Evolutionary conservation across 1,140 invertebrate species (phyloP).

Genomic region (Theocolax elegans): DNA sequence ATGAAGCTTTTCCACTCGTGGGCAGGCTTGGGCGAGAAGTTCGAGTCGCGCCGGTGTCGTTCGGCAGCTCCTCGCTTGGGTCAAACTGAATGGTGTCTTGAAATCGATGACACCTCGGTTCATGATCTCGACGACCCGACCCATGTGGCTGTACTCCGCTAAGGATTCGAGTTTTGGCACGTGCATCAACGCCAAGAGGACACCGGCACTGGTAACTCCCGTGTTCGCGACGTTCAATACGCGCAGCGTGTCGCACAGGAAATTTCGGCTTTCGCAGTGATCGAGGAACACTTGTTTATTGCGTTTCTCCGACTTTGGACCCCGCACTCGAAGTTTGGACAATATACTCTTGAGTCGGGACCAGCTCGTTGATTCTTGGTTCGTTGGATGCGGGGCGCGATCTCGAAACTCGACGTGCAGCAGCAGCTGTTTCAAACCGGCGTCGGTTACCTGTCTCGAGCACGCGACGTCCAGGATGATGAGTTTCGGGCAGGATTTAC

Average conservation of each 20-base stretch:
- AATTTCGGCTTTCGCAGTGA: conserved; percentile 61
- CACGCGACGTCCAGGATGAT: conserved; percentile 64
- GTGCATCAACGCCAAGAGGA: conserved; percentile 62
- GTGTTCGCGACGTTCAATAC: conserved; percentile 67
- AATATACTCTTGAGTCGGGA: conserved; percentile 56
- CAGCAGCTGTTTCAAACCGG: conserved; percentile 64
- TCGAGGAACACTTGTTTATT: conserved; percentile 60
- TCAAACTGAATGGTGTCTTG: conserved; percentile 59
- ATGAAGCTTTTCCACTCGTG: conserved; percentile 60
- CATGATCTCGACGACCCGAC: conserved; percentile 63
- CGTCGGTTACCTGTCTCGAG: conserved; percentile 66
- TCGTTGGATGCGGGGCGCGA: conserved; percentile 44
- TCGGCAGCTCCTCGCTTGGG: conserved; percentile 57
- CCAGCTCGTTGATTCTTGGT: conserved; percentile 55
- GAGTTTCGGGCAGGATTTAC: conserved; percentile 63
- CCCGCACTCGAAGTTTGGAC: conserved; percentile 50
- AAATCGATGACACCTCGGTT: conserved; percentile 53
- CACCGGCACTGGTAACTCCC: conserved; percentile 62
- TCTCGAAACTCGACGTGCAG: conserved; percentile 64
- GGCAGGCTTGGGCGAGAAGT: conserved; percentile 63
- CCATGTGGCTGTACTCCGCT: conserved; percentile 66
- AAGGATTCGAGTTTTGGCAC: conserved; percentile 63
- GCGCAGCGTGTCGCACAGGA: conserved; percentile 61
- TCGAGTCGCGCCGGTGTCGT: conserved; percentile 60
- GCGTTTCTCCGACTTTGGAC: conserved; percentile 50